These are phyloP conservation scores for Galerucella calmariensis DNA, from an alignment of 2,888 invertebrate genomes.

Conservation along the genomic window DNA sequence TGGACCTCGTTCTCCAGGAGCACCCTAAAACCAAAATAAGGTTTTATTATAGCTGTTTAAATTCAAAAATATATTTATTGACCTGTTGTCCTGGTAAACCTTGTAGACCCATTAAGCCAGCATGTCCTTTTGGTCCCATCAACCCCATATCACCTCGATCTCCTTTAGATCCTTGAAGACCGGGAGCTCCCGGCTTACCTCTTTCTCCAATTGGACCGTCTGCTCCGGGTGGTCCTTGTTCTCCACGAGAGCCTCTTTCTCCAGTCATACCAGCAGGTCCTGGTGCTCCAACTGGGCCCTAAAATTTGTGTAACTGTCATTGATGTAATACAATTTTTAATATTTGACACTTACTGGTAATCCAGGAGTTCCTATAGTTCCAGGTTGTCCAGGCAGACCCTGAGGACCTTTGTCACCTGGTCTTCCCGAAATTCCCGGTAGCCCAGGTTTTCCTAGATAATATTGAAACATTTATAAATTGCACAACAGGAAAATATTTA, in stretches of 20 bases:
- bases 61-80: background rate
- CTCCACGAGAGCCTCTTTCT: conserved; percentile 78
- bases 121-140: conserved; percentile 83
- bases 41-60: background rate
- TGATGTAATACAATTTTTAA: too few species aligned
- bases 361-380: conserved; percentile 76
- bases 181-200: conserved; percentile 82
- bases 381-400: conserved; percentile 74
- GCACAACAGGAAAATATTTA: background rate
- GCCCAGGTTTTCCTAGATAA: conserved; percentile 69
- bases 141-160: conserved; percentile 71
- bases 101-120: conserved; percentile 85
- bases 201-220: conserved; percentile 81
- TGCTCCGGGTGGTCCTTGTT: conserved; percentile 78
- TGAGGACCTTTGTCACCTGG: conserved; percentile 82
- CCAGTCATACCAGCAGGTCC: conserved; percentile 78
- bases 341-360: conserved; percentile 68
- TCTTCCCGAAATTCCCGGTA: conserved; percentile 77
- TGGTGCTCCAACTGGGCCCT: conserved; percentile 76
- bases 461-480: background rate
- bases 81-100: conserved; percentile 76
- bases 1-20: conserved; percentile 78
- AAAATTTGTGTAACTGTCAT: conserved; percentile 18
- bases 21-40: conserved; percentile 58
- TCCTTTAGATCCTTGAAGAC: conserved; percentile 78